A percentile compares a stretch with the other conserved stretches of the same genome.
Evolutionary conservation across 2,113 vertebrate genomes (phyloP).

Genomic region (Copsychus sechellarum): DNA sequence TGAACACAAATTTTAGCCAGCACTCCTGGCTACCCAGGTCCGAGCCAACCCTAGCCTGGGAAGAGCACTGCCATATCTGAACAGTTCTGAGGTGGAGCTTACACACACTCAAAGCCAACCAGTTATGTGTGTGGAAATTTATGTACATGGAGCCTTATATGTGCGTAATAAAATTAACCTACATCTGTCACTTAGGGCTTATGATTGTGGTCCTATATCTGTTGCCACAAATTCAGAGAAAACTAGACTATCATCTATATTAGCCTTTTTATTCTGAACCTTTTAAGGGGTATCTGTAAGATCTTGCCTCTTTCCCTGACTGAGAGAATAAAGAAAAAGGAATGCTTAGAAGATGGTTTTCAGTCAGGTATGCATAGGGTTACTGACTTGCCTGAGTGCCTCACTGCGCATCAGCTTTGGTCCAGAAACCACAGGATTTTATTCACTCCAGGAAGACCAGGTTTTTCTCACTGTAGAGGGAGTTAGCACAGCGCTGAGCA

Average conservation of each 20-base stretch:
- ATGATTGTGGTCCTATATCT: neutral
- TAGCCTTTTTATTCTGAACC: neutral
- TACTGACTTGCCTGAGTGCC: neutral
- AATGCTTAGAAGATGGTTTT: neutral
- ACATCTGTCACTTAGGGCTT: neutral
- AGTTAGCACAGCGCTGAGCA: neutral
- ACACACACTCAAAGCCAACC: neutral
- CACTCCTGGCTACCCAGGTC: neutral
- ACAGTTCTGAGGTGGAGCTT: neutral
- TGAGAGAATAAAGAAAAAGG: neutral
- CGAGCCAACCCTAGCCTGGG: neutral
- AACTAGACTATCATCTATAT: neutral
- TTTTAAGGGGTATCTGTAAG: neutral
- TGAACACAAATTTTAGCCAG: fast-evolving
- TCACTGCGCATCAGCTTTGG: neutral
- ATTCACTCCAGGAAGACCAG: neutral
- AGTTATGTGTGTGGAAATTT: neutral
- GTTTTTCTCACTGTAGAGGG: neutral
- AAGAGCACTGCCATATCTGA: neutral
- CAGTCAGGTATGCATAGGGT: neutral
- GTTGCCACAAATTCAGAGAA: neutral
- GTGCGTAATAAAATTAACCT: neutral
- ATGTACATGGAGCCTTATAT: neutral
- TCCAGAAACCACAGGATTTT: neutral
- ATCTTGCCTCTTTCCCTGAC: neutral